Conservation (phyloP, 1,140 invertebrate species). For the Anastrepha ludens region DNA sequence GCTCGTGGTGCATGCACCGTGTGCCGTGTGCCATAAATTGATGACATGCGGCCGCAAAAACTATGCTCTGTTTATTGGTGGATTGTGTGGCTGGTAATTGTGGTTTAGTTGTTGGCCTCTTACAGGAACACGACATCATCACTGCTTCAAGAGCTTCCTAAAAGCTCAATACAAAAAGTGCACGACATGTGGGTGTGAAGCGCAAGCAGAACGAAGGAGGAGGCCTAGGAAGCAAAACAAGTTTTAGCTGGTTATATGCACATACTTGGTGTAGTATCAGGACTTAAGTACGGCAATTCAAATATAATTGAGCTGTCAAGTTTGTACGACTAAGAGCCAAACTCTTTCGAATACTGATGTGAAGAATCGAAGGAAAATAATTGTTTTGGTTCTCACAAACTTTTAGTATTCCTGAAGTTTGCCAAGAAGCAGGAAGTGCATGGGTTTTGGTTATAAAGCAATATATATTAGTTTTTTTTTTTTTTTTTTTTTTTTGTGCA, state of each 20-base stretch:
- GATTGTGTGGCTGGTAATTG: background rate
- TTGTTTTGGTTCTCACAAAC: no score
- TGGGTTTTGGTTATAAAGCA: no score
- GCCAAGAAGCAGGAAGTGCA: no score
- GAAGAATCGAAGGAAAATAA: no score
- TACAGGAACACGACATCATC: background rate
- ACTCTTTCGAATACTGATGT: no score
- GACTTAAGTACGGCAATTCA: background rate
- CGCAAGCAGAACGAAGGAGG: background rate
- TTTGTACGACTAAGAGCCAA: background rate
- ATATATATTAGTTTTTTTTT: no score
- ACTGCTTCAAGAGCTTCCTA: background rate
- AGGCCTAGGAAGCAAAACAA: background rate
- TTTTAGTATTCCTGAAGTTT: no score
- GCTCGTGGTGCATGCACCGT: background rate
- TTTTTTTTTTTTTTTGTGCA: no score
- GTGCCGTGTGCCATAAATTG: constrained; percentile 35
- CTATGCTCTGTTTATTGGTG: background rate
- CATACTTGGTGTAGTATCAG: background rate
- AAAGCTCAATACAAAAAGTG: background rate
- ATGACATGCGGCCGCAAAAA: background rate
- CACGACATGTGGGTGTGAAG: background rate
- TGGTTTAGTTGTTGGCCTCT: background rate
- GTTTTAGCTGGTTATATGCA: background rate
- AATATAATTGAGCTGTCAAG: constrained; percentile 35